Base-by-base conservation (phyloP, 2,888 invertebrate species). In the Abrostola triplasia region DNA sequence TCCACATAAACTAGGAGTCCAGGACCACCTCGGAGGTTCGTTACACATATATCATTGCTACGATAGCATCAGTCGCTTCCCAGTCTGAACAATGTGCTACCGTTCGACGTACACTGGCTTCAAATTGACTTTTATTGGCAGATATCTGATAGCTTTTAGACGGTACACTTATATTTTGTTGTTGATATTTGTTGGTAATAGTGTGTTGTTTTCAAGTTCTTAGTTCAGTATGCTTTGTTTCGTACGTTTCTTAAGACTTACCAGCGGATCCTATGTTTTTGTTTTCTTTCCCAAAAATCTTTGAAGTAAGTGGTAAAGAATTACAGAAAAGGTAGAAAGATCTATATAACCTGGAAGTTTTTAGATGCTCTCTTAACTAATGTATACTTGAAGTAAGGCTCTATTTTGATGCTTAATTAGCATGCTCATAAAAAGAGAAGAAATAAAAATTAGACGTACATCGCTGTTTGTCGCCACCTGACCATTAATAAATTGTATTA, bases 121-220 rank as follows among this genome's bases (percentile, higher is more conserved):
- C 80, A 80, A 79, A 80, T 79, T 79, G 79, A 79, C 79, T 79
- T 67, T 76, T 80, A 80, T 68, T 78, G 78, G 77, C 78, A 78
- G 69, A 65, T 74, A 78, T 78, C 79, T 68, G 79, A 79, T 80
- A 79, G 69, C 66, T 76, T 70, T 76, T 68, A 62, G 80, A 74
- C 74, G 69, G 55, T 65, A 59, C 72, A 76, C 72, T 79, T 78
- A 78, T 78, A 78, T 78, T 78, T 79, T 76, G 79, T 79, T 70
- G 77, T 74, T 77, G 68, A 68, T 76, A 76, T 73, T 73, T 73
- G 77, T 76, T 73, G 73, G 73, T 77, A 68, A 64, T 59, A 64
- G 68, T 64, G 64, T 55, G 42, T 59, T 41, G 67, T 72, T 61
- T 60, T 57, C 70, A 61, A 51, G 24, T 58, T 35, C 54, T 58